Evolutionary conservation across 2,113 vertebrate species (phyloP).

Genomic region (Elgaria multicarinata): DNA sequence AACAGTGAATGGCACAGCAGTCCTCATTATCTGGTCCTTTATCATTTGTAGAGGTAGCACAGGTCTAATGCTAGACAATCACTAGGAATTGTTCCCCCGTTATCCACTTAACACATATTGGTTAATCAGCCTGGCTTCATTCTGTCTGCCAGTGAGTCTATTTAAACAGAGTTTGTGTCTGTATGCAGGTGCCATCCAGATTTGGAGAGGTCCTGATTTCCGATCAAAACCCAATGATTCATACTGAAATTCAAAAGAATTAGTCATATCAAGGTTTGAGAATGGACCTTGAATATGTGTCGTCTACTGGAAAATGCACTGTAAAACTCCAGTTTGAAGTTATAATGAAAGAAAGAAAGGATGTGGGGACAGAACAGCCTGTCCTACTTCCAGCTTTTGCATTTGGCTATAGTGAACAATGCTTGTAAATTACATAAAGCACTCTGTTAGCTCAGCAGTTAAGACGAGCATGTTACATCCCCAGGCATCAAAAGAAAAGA

Average conservation of each 20-base stretch:
- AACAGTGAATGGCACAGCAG: neutral
- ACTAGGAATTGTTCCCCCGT: rapidly evolving
- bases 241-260: neutral
- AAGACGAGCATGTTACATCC: neutral
- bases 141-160: neutral
- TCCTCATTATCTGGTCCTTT: neutral
- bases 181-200: rapidly evolving
- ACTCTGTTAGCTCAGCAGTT: constrained; percentile 5
- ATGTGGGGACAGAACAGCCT: constrained; percentile 32
- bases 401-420: neutral
- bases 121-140: neutral
- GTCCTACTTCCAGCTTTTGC: constrained; percentile 37
- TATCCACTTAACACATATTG: constrained; percentile 7
- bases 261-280: neutral
- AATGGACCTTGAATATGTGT: constrained; percentile 8
- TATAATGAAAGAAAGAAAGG: constrained; percentile 9
- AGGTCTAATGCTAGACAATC: rapidly evolving
- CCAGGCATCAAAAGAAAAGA: constrained; percentile 2
- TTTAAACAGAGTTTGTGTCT: constrained; percentile 4
- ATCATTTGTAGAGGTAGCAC: neutral
- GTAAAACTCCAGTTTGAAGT: neutral
- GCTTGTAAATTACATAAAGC: neutral
- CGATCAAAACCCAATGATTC: neutral
- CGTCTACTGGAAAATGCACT: neutral
- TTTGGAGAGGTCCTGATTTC: constrained; percentile 8